Percentiles rank a stretch among this genome's conserved stretches.
These are phyloP conservation scores for Andrena fulva DNA, from an alignment of 2,888 invertebrate genomes.

Conservation along the genomic window DNA sequence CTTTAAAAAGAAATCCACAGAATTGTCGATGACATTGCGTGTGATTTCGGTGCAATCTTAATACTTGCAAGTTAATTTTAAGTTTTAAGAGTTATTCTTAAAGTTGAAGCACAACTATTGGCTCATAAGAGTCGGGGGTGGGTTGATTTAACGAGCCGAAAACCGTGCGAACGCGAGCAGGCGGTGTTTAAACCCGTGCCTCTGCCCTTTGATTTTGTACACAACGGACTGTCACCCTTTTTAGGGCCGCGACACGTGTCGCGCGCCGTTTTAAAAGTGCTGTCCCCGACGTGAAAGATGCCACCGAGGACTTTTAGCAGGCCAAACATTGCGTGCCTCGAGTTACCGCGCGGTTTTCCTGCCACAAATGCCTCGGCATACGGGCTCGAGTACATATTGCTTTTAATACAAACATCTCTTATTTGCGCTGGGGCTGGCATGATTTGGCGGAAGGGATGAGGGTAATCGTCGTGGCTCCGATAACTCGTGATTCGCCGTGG, in stretches of 20 bases:
- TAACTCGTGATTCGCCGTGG: slow-evolving; percentile 26
- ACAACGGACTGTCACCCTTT: slow-evolving; percentile 63
- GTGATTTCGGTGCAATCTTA: not conserved
- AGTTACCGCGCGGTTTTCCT: slow-evolving; percentile 68
- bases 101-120: not conserved
- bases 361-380: slow-evolving; percentile 54
- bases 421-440: slow-evolving; percentile 50
- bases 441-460: slow-evolving; percentile 49
- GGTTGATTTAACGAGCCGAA: slow-evolving; percentile 56
- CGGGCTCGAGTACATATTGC: slow-evolving; percentile 71
- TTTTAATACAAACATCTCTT: slow-evolving; percentile 70
- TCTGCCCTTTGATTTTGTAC: slow-evolving; percentile 70
- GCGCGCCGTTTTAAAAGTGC: slow-evolving; percentile 66
- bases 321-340: slow-evolving; percentile 80
- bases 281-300: slow-evolving; percentile 58
- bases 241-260: slow-evolving; percentile 57
- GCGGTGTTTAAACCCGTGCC: slow-evolving; percentile 70
- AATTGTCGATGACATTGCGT: slow-evolving; percentile 32
- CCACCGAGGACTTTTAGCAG: slow-evolving; percentile 79
- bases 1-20: slow-evolving; percentile 17
- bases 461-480: slow-evolving; percentile 34
- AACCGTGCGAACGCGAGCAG: slow-evolving; percentile 74
- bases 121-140: not conserved
- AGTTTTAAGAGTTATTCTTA: not conserved
- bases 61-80: too few species aligned